Base-by-base conservation (phyloP, 92 coral and sea anemone species). In the Diadumene lineata region DNA sequence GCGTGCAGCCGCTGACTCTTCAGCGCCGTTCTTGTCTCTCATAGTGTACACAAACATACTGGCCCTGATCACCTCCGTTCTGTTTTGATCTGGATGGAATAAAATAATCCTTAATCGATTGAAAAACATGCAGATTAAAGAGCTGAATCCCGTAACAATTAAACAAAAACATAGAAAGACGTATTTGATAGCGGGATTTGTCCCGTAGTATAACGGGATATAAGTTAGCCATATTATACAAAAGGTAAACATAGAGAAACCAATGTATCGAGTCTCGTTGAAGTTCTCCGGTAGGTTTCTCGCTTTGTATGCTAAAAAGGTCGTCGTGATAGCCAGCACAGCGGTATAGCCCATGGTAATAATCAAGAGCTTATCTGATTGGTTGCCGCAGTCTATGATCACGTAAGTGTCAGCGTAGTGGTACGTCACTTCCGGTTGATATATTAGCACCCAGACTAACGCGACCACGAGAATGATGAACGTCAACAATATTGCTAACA, bases 271-370 rank as follows among this genome's bases (percentile, higher is more conserved):
- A 8, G 99, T 90, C 69, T 96, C 99, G 86, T 88, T 96, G 75
- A 96, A 96, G 56, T 96, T 92, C 62, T 89, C 96, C 30, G 99
- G 99, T 24, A 96, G 60, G 24, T 88, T 79, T n/a, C 94, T 91
- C n/a, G 99, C 97, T 33, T 85, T 88, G 81, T 88, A 96, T 7
- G 99, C 97, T 31, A 96, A 68, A 56, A 81, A 79, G 25, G 99
- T 90, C 61, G 97, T 89, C 50, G 87, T 88, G 69, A 83, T 77
- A 10, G 99, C 99, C 29, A 96, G 84, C 18, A 92, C 82, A 80
- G 97, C 94, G 88, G 96, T 84, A 69, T 96, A 96, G 31, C 90
- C 92, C 82, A 96, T 69, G 55, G 82, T 80, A 31, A 88, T 78
- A 58, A 89, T 84, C 79, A 92, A 94, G 79, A 96, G 79, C 27